Conservation (phyloP, 2,113 vertebrate species). For the Cottus gobio region DNA sequence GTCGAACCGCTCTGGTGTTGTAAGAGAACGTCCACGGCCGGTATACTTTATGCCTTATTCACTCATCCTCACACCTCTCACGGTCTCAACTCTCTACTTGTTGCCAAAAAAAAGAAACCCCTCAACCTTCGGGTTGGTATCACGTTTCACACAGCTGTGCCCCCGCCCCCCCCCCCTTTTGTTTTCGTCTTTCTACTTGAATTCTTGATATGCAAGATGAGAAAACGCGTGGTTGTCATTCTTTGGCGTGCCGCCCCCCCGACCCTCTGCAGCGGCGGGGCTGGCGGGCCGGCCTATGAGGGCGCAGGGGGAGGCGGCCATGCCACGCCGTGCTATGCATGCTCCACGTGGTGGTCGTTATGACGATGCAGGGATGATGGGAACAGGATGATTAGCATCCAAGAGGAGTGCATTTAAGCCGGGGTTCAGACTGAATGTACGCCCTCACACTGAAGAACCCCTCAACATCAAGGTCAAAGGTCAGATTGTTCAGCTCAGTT, state of each 20-base stretch:
- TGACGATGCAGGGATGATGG: conserved; percentile 50
- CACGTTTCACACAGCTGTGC: conserved; percentile 49
- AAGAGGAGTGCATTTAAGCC: conserved; percentile 28
- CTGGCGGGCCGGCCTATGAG: conserved; percentile 26
- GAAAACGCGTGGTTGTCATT: conserved; percentile 55
- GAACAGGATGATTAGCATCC: conserved; percentile 36
- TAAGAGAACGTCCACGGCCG: conserved; percentile 55
- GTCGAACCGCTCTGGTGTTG: conserved; percentile 40
- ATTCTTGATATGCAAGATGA: conserved; percentile 83
- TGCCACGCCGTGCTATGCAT: conserved; percentile 62
- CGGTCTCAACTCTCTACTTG: conserved; percentile 56
- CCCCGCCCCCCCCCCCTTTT: conserved; percentile 17
- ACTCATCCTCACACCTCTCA: conserved; percentile 42
- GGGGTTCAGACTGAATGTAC: conserved; percentile 72
- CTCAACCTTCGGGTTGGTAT: conserved; percentile 31
- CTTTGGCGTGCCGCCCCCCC: conserved; percentile 44
- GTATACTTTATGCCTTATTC: conserved; percentile 67
- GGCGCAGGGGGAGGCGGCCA: conserved; percentile 29
- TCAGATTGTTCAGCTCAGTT: conserved; percentile 37
- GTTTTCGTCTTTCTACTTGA: conserved; percentile 81
- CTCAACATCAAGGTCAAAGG: conserved; percentile 25
- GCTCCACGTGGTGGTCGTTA: conserved; percentile 42
- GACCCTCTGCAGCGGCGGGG: conserved; percentile 43
- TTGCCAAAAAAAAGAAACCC: conserved; percentile 73
- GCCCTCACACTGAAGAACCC: conserved; percentile 38